Percentiles rank a stretch among this genome's conserved stretches.
These are phyloP conservation scores for Myrmecophaga tridactyla DNA, from an alignment of 2,113 vertebrate genomes.

Conservation along the genomic window DNA sequence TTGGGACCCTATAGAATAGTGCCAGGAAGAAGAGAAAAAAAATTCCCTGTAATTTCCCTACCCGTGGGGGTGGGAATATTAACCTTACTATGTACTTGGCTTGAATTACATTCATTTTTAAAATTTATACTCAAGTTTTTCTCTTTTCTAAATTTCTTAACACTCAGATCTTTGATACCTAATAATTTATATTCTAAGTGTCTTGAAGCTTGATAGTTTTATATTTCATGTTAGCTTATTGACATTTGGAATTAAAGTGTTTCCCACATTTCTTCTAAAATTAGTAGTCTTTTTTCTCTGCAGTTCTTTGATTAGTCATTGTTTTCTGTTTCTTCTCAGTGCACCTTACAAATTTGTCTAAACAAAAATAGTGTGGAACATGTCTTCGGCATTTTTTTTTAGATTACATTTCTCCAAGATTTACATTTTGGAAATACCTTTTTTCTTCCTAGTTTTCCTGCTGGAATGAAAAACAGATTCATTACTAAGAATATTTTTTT, in stretches of 20 bases:
- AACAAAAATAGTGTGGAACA: neutral
- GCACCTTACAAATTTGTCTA: neutral
- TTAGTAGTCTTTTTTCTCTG: slow-evolving; percentile 47
- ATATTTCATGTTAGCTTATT: slow-evolving; percentile 61
- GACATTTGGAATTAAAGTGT: slow-evolving; percentile 60
- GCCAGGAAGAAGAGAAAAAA: slow-evolving; percentile 43
- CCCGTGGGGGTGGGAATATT: neutral
- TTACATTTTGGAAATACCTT: neutral
- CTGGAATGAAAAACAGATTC: neutral
- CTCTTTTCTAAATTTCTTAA: slow-evolving; percentile 62
- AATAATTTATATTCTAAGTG: slow-evolving; percentile 60
- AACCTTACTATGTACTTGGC: slow-evolving; percentile 53
- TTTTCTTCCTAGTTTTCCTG: neutral
- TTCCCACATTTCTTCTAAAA: slow-evolving; percentile 65
- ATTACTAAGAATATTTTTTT: neutral
- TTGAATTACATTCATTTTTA: slow-evolving; percentile 39
- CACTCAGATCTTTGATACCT: slow-evolving; percentile 50
- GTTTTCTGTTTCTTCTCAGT: neutral
- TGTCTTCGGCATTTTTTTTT: neutral
- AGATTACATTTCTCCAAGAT: neutral
- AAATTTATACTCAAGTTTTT: slow-evolving; percentile 56
- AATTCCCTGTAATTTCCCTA: slow-evolving; percentile 50
- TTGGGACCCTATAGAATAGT: slow-evolving; percentile 58
- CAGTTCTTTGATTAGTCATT: slow-evolving; percentile 30
- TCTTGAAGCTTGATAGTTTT: slow-evolving; percentile 63